Evolutionary conservation across 2,797 vertebrate species (phyloP).

Genomic region (Loriculus beryllinus): DNA sequence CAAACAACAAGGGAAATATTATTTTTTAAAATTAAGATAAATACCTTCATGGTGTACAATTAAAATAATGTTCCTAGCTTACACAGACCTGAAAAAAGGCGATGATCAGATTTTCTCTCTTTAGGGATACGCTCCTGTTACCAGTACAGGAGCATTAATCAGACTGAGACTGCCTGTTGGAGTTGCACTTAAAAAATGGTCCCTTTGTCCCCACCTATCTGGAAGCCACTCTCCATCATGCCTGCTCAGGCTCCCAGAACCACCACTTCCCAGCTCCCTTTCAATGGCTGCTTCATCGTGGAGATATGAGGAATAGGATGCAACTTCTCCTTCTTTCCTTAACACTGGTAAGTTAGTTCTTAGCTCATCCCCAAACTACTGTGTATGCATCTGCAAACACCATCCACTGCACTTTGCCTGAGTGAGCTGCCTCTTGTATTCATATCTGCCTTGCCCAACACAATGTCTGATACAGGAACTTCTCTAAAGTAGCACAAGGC

Average conservation of each 20-base stretch:
- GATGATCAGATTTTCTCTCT: slow-evolving; percentile 11
- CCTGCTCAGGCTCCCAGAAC: not conserved
- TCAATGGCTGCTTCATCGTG: rapidly evolving
- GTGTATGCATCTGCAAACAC: rapidly evolving
- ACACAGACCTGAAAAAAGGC: not conserved
- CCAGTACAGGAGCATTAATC: not conserved
- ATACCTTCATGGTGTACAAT: slow-evolving; percentile 44
- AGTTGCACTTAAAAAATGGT: not conserved
- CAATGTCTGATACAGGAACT: rapidly evolving
- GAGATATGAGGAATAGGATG: not conserved
- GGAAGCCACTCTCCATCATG: not conserved
- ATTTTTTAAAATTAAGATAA: slow-evolving; percentile 64
- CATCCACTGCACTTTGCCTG: rapidly evolving
- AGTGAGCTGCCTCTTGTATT: rapidly evolving
- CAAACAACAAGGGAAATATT: slow-evolving; percentile 64
- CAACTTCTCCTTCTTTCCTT: not conserved
- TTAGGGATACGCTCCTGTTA: not conserved
- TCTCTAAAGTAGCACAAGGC: not conserved
- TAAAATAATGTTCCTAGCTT: slow-evolving; percentile 38
- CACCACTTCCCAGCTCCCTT: not conserved
- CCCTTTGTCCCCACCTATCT: not conserved
- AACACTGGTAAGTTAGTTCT: not conserved
- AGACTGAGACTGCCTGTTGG: not conserved
- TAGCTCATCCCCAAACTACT: not conserved
- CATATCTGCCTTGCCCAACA: not conserved